Conservation (phyloP, 1,140 invertebrate species). For the Drosophila repletoides region DNA sequence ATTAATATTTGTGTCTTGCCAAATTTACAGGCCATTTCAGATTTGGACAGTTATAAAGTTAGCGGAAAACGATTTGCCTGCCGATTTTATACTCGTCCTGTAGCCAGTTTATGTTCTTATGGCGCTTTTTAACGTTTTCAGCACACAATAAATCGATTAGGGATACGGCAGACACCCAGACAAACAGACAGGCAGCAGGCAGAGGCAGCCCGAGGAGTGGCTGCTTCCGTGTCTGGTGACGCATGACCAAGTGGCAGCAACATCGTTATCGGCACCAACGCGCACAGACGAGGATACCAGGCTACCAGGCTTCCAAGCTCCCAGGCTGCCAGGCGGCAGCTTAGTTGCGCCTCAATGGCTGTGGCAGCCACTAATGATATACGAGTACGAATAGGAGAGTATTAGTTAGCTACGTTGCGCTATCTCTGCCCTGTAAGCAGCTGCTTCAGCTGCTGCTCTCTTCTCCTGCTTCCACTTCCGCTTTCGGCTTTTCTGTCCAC, state of each 20-base stretch:
- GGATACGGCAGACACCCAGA: neutral
- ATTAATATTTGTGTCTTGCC: constrained; percentile 47
- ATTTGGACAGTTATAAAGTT: constrained; percentile 20
- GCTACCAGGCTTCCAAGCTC: neutral
- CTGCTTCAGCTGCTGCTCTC: neutral
- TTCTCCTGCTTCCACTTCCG: too few species aligned
- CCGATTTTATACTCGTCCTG: constrained; percentile 44
- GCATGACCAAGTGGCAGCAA: constrained; percentile 43
- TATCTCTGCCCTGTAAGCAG: neutral
- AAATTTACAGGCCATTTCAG: constrained; percentile 46
- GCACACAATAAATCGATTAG: constrained; percentile 69
- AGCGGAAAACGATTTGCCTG: constrained; percentile 21
- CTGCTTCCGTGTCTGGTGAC: constrained; percentile 27
- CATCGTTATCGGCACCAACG: constrained; percentile 53
- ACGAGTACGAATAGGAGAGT: neutral
- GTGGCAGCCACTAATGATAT: constrained; percentile 24
- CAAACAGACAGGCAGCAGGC: neutral
- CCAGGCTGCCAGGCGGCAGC: constrained; percentile 14
- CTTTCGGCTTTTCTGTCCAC: neutral
- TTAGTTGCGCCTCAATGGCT: constrained; percentile 25
- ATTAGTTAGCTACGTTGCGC: constrained; percentile 4
- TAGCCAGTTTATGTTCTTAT: constrained; percentile 40
- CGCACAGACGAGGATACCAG: constrained; percentile 20
- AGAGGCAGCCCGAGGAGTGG: neutral
- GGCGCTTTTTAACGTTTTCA: constrained; percentile 41